Conservation (phyloP, 1,140 invertebrate species). For the Reticulitermes speratus region DNA sequence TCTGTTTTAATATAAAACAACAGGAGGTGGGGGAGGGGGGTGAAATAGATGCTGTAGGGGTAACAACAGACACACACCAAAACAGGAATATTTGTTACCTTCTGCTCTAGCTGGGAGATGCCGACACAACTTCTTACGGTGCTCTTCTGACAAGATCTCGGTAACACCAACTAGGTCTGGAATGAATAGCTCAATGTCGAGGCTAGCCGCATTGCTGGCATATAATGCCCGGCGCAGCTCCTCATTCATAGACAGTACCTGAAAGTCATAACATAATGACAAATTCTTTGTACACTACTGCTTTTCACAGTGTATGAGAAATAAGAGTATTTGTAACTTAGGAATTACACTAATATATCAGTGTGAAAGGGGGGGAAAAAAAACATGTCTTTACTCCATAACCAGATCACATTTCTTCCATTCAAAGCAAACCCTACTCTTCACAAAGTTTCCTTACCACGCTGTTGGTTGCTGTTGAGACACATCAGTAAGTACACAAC, state of each 20-base stretch:
- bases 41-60: too few relatives aligned
- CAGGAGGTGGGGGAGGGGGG: too few relatives aligned
- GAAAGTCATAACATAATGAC: conserved; percentile 33
- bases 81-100: conserved; percentile 46
- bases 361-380: background rate
- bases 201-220: conserved; percentile 67
- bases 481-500: too few relatives aligned
- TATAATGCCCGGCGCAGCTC: conserved; percentile 81
- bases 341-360: background rate
- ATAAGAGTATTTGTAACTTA: background rate
- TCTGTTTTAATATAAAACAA: too few relatives aligned
- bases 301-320: background rate
- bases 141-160: conserved; percentile 86
- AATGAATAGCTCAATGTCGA: conserved; percentile 81
- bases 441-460: too few relatives aligned
- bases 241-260: conserved; percentile 91
- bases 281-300: background rate
- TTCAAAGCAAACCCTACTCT: too few relatives aligned
- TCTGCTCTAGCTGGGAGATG: conserved; percentile 92
- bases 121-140: conserved; percentile 78
- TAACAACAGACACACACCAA: background rate
- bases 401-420: too few relatives aligned
- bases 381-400: too few relatives aligned
- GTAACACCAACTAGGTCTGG: conserved; percentile 85
- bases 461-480: too few relatives aligned